A percentile compares a stretch with the other conserved stretches of the same genome.
Conservation (phyloP, 2,113 vertebrate species). For the Chinchilla lanigera region DNA sequence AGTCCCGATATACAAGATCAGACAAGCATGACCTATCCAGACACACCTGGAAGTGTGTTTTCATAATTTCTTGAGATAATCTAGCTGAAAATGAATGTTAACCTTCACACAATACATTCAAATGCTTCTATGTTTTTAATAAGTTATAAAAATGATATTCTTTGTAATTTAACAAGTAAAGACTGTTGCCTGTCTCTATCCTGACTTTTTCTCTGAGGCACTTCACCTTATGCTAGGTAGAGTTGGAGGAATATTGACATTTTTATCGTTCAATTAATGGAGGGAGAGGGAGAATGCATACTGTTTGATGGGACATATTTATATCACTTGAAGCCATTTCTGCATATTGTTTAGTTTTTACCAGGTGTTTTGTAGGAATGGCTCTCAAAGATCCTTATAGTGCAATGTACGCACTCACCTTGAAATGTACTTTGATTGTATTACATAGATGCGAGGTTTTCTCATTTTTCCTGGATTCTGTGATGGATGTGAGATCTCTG, state of each 20-base stretch:
- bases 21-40: background rate
- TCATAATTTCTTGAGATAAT: background rate
- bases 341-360: background rate
- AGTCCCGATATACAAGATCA: background rate
- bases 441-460: background rate
- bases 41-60: background rate
- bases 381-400: background rate
- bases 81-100: background rate
- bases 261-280: background rate
- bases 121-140: background rate
- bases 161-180: background rate
- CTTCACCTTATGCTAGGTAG: background rate
- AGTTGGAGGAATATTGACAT: rapidly evolving
- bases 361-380: background rate
- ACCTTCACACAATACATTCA: background rate
- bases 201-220: background rate
- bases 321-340: background rate
- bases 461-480: background rate
- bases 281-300: background rate
- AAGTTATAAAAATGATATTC: background rate
- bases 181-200: background rate
- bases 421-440: background rate
- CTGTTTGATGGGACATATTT: background rate
- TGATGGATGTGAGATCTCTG: background rate
- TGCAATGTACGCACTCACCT: background rate